Conservation (phyloP, 23 tunicate species). For the Ascidia mentula region DNA sequence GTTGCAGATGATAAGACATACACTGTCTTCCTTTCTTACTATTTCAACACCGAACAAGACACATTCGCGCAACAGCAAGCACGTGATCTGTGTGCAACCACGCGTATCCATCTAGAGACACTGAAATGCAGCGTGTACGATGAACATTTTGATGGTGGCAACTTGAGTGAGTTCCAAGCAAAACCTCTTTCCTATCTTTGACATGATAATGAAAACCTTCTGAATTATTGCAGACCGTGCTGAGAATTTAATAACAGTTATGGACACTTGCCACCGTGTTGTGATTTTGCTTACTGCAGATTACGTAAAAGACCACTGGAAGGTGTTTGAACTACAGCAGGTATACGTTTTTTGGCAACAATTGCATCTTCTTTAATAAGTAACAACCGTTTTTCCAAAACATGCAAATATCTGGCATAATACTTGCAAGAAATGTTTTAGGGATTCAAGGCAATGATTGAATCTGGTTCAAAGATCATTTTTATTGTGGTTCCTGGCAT, state of each 20-base stretch:
- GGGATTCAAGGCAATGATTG: background rate
- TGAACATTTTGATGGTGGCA: slow-evolving; percentile 1
- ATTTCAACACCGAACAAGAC: slow-evolving; percentile 15
- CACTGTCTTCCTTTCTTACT: slow-evolving; percentile 31
- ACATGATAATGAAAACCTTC: no score
- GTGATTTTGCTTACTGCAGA: slow-evolving; percentile 44
- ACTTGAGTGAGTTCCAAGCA: background rate
- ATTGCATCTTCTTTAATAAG: background rate
- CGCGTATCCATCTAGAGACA: background rate
- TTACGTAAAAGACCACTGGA: slow-evolving; percentile 60
- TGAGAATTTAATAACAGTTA: slow-evolving; percentile 17
- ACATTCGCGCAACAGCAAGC: slow-evolving; percentile 6
- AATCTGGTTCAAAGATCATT: background rate
- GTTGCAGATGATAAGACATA: slow-evolving; percentile 41
- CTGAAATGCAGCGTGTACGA: slow-evolving; percentile 17
- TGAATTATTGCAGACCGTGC: slow-evolving; percentile 39
- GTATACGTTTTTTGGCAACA: background rate
- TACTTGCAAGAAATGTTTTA: no score
- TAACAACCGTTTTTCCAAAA: background rate
- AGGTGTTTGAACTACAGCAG: slow-evolving; percentile 20
- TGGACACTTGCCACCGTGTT: slow-evolving; percentile 41
- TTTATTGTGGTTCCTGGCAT: background rate
- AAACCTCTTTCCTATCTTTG: background rate
- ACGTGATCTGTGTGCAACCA: background rate
- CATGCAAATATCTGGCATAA: no score